Evolutionary conservation across 2,113 vertebrate species (phyloP).

Genomic region (Oxyura jamaicensis): DNA sequence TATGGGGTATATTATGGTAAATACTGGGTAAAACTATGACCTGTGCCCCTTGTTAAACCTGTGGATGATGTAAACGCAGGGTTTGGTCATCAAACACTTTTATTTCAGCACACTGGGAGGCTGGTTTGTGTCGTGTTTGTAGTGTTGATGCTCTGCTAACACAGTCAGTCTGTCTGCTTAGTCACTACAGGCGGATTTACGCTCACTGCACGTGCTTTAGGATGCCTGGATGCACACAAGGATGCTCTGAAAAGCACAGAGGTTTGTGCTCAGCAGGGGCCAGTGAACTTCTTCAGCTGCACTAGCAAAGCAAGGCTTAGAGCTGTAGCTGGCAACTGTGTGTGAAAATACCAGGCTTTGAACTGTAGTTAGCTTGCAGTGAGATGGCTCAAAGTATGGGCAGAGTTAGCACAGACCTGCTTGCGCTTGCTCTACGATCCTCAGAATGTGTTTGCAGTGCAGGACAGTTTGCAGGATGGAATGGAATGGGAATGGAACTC

Average conservation of each 20-base stretch:
- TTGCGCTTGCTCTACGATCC: not conserved
- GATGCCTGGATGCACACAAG: not conserved
- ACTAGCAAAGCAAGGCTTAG: not conserved
- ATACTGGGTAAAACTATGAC: not conserved
- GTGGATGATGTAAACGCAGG: not conserved
- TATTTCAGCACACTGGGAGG: not conserved
- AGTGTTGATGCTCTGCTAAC: rapidly evolving
- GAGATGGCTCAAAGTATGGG: not conserved
- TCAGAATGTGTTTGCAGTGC: not conserved
- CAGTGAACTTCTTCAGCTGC: not conserved
- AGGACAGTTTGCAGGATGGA: not conserved
- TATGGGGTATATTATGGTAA: not conserved
- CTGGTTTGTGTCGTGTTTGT: not conserved
- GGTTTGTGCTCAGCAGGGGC: not conserved
- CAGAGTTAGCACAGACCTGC: not conserved
- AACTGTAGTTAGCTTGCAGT: not conserved
- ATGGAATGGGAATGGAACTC: not conserved
- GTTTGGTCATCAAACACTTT: not conserved
- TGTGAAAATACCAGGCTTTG: not conserved
- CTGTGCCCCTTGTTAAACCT: not conserved
- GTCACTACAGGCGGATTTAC: not conserved
- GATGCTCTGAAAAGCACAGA: not conserved
- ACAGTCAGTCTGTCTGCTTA: not conserved
- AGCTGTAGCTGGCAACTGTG: not conserved
- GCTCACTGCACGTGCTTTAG: not conserved